Conservation (phyloP, 2,888 invertebrate species). For the Quadroppia sp. region DNA sequence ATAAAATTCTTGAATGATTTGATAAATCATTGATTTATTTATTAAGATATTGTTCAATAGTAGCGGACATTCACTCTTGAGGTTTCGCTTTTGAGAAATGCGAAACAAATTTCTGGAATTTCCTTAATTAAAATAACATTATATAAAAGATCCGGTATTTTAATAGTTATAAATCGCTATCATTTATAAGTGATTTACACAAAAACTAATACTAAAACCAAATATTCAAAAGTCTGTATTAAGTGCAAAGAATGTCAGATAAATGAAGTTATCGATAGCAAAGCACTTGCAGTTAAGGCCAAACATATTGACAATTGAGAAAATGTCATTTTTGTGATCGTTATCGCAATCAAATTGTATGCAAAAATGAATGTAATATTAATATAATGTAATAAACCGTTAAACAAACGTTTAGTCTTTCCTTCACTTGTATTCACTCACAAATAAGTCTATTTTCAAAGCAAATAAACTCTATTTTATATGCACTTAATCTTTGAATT, state of each 20-base stretch:
- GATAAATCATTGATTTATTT: neutral
- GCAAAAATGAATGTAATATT: neutral
- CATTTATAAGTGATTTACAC: neutral
- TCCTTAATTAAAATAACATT: neutral
- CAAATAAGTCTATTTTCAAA: neutral
- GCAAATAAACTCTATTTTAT: neutral
- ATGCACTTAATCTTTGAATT: too few species aligned
- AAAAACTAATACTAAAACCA: neutral
- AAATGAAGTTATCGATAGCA: too few species aligned
- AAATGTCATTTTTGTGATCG: too few species aligned
- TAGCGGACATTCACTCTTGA: neutral
- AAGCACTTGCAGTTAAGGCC: too few species aligned
- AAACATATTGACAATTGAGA: too few species aligned
- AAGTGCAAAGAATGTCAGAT: too few species aligned
- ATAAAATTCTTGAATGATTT: too few species aligned
- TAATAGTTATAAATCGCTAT: neutral
- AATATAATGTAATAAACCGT: neutral
- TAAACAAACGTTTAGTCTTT: too few species aligned
- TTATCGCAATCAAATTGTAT: neutral
- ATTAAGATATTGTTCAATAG: neutral
- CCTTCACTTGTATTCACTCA: too few species aligned
- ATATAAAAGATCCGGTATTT: conserved; percentile 1
- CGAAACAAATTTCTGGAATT: too few species aligned
- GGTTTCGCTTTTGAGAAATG: neutral
- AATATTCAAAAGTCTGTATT: neutral